These are phyloP conservation scores for Euphydryas editha DNA, from an alignment of 2,888 invertebrate species.

Conservation along the genomic window DNA sequence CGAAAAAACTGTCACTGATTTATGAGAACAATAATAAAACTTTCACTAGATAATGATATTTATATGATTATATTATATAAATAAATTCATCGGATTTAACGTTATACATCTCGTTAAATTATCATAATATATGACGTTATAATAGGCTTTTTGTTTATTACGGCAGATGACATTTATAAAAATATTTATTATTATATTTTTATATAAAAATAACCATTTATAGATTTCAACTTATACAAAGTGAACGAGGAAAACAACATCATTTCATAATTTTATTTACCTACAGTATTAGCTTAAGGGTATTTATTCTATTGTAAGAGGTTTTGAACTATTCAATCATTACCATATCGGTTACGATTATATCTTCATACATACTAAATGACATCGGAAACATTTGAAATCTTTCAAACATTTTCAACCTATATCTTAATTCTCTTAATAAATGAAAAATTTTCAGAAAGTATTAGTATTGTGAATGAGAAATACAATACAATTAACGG, in stretches of 20 bases:
- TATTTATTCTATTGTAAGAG: neutral
- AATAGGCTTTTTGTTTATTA: too few species aligned
- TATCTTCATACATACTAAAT: neutral
- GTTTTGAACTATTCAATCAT: neutral
- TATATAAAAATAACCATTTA: too few species aligned
- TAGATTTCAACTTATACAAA: too few species aligned
- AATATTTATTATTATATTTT: too few species aligned
- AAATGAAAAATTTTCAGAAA: neutral
- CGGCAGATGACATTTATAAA: too few species aligned
- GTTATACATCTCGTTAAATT: neutral
- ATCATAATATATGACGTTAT: neutral
- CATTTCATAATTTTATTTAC: too few species aligned
- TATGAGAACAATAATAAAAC: conserved; percentile 47
- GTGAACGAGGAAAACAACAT: too few species aligned
- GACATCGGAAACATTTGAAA: neutral
- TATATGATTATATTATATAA: neutral
- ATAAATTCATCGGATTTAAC: neutral
- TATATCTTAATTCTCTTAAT: neutral
- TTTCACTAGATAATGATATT: conserved; percentile 57
- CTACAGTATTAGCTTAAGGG: neutral
- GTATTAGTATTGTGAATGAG: neutral
- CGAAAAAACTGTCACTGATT: conserved; percentile 48
- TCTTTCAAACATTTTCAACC: neutral
- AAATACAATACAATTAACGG: neutral
- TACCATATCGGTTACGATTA: neutral